phyloP scores from a whole-genome alignment of 2,797 vertebrate species.

The Sorex maritimensis region DNA sequence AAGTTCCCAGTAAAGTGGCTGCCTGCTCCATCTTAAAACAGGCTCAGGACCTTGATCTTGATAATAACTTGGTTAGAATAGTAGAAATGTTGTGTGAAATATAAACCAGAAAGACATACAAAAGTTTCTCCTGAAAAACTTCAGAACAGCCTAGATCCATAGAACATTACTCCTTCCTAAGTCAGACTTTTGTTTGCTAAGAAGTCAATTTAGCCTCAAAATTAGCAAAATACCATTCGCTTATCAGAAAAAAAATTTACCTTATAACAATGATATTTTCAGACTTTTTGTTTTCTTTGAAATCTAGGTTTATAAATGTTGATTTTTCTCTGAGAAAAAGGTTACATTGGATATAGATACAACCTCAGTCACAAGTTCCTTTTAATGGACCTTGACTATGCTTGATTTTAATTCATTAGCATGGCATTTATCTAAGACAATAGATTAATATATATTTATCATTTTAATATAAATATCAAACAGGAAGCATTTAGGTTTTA shows the following conservation, averaged over 20 bases:
- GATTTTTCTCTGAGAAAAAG: too few relatives aligned
- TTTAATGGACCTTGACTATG: too few relatives aligned
- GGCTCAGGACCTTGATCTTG: background rate
- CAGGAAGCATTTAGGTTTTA: too few relatives aligned
- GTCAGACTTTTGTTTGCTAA: background rate
- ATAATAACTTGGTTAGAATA: background rate
- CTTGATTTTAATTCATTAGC: too few relatives aligned
- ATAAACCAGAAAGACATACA: background rate
- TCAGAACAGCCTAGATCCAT: background rate
- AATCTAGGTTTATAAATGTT: background rate
- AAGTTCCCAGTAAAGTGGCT: background rate
- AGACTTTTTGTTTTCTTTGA: background rate
- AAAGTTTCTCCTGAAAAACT: background rate
- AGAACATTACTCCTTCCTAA: background rate
- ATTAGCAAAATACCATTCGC: conserved; percentile 5
- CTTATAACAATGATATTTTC: conserved; percentile 28
- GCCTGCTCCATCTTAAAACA: background rate
- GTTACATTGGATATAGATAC: too few relatives aligned
- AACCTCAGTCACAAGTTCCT: too few relatives aligned
- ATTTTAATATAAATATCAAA: too few relatives aligned
- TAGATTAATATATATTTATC: too few relatives aligned
- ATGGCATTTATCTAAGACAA: too few relatives aligned
- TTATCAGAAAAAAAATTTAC: conserved; percentile 28
- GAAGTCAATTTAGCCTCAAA: conserved; percentile 15
- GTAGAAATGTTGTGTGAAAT: background rate